These are phyloP conservation scores for Neogale vison DNA, from an alignment of 2,113 vertebrate species.

Conservation along the genomic window DNA sequence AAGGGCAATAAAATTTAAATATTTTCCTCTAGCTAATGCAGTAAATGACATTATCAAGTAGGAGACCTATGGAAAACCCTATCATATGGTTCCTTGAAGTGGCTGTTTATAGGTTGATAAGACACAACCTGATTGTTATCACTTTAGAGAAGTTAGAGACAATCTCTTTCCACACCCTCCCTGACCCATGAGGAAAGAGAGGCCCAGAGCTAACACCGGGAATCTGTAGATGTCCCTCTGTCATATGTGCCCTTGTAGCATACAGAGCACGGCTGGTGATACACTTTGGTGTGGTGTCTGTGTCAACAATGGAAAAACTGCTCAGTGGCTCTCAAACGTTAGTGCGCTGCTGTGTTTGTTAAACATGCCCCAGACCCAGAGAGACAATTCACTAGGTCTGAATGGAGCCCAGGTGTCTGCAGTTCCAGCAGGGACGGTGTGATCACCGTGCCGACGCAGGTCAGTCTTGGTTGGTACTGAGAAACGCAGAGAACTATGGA, in stretches of 20 bases:
- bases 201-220: neutral
- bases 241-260: neutral
- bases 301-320: neutral
- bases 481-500: neutral
- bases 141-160: neutral
- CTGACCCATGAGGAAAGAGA: neutral
- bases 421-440: neutral
- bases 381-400: neutral
- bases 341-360: neutral
- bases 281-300: neutral
- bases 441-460: no score
- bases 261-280: neutral
- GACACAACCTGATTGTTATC: neutral
- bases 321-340: neutral
- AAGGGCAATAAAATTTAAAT: neutral
- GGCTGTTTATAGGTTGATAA: neutral
- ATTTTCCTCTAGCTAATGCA: neutral
- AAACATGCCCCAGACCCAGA: neutral
- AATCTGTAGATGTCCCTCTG: neutral
- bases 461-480: neutral
- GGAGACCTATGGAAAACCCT: neutral
- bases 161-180: neutral
- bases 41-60: neutral
- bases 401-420: neutral
- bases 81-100: conserved; percentile 7